Evolutionary conservation across 2,888 invertebrate species (phyloP), one percentile per base, ranked within the genome.

Genomic region (Temnothorax unifasciatus): DNA sequence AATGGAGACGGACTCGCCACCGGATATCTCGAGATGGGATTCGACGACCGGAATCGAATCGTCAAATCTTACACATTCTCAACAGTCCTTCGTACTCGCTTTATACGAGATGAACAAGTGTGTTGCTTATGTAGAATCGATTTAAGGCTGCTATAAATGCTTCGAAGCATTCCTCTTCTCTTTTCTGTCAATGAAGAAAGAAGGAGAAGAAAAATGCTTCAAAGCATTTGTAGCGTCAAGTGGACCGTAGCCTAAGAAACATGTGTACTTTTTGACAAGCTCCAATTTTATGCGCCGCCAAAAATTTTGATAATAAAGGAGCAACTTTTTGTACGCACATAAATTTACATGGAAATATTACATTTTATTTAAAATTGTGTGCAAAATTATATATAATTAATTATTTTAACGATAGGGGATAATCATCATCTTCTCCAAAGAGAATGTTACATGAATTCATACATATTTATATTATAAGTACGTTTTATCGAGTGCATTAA

Each of bases 1-100:
- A 13, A 29, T 3, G 75, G 47, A 50, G 41, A 41, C 57, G 41
- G 57, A 29, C 57, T 44, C 18, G 57, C 18, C 15, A 21, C 11
- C 63, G 38, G 63, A 63, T 64, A 25, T 38, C 21, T 59, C 73
- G 6, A 57, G 47, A 21, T 75, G 41, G 59, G 44, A 63, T 63
- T 75, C 38, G 34, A 50, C 34, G 34, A 50, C 18, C 25, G 50
- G 15, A 25, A 66, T 44, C 15, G 64, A 38, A 25, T 52, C 25
- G 11, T 54, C 47, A 68, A 18, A 68, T 50, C 25, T 64, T 21
- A 8, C 8, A 25, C 15, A 29, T 47, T 29, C 18, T 25, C 8
- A 4, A 4, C 6, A 38, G 21, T 21, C 15, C 11, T n/a, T 64
- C 44, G 9, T 21, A 64, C 13, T 41, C 41, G 25, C 9, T 47